Base-by-base conservation (phyloP, 2,797 vertebrate genomes). In the Brachyrhaphis roseni region DNA sequence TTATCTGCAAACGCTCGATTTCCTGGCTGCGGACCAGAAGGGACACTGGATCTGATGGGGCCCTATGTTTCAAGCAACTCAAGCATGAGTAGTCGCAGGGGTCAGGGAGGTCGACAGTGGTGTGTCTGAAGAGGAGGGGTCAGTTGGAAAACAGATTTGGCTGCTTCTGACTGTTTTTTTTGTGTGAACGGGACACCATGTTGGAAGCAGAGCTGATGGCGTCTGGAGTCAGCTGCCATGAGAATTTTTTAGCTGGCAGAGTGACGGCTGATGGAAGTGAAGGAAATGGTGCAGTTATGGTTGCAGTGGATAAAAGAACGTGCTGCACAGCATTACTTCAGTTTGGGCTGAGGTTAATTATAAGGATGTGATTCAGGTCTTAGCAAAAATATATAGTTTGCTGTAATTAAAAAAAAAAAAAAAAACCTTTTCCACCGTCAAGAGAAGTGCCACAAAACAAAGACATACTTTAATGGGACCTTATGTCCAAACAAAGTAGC, bases 1-100 rank as follows among this genome's bases (percentile, higher is more conserved):
- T 85, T 86, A 85, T 87, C 85, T 77, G 72, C 84, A 78, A 51
- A n/a, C 77, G 78, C 77, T 76, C 41, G 31, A 79, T 83, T 88
- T 91, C 80, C 90, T 95, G 95, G 93, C 90, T 72, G 3, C 15
- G 43, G 76, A 94, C 91, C 93, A 94, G 90, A 78, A 79, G 82
- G 92, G 93, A 91, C 83, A 90, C 90, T 87, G 86, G 88, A 93
- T 90, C 86, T 84, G 70, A 79, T 59, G 75, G 84, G 76, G 80
- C 83, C 88, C 88, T 36, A 2, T 72, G 85, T 83, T 83, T 88
- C 75, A 78, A 80, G 57, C 55, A 74, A 71, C 74, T 88, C 72
- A 87, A 82, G 82, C 88, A 90, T 82, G 86, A 87, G 89, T 78
- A 86, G 84, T 90, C 90, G 68, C 28, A 41, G 80, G 72, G 74